Percentiles rank a stretch among this genome's conserved stretches.
Evolutionary conservation across 2,888 invertebrate species (phyloP).

Genomic region (Drosophila trichaetosa): DNA sequence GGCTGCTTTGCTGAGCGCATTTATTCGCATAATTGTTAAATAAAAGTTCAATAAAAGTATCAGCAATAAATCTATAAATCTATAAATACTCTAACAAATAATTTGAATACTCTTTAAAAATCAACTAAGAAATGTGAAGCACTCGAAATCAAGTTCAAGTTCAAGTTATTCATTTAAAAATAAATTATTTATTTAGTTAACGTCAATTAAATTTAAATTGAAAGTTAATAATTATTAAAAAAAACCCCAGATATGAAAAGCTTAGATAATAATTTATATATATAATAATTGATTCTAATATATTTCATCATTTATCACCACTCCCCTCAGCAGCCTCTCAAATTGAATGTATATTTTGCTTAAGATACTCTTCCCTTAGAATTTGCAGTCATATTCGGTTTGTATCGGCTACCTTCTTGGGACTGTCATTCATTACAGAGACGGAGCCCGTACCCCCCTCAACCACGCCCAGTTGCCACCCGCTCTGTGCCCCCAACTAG

Average conservation of each 20-base stretch:
- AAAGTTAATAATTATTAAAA: not conserved
- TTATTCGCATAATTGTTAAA: conserved; percentile 68
- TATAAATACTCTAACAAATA: conserved; percentile 23
- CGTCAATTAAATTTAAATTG: not conserved
- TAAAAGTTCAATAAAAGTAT: conserved; percentile 44
- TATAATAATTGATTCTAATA: not conserved
- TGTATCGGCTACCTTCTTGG: conserved; percentile 60
- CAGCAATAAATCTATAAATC: conserved; percentile 11
- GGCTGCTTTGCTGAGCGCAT: conserved; percentile 52
- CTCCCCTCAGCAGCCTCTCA: not conserved
- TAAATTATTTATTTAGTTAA: not conserved
- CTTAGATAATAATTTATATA: not conserved
- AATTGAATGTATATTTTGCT: not conserved
- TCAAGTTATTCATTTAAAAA: not conserved
- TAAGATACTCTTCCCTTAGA: conserved; percentile 21
- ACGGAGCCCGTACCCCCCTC: conserved; percentile 14
- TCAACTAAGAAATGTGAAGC: not conserved
- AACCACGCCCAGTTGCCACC: not conserved
- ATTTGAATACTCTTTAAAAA: not conserved
- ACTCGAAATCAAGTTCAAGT: not conserved
- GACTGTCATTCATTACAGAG: conserved; percentile 67
- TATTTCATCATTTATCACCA: not conserved
- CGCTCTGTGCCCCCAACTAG: not conserved
- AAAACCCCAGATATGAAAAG: no score
- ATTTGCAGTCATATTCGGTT: conserved; percentile 33